Conservation (phyloP, 2,888 invertebrate genomes). For the Drosophila seclusa region DNA sequence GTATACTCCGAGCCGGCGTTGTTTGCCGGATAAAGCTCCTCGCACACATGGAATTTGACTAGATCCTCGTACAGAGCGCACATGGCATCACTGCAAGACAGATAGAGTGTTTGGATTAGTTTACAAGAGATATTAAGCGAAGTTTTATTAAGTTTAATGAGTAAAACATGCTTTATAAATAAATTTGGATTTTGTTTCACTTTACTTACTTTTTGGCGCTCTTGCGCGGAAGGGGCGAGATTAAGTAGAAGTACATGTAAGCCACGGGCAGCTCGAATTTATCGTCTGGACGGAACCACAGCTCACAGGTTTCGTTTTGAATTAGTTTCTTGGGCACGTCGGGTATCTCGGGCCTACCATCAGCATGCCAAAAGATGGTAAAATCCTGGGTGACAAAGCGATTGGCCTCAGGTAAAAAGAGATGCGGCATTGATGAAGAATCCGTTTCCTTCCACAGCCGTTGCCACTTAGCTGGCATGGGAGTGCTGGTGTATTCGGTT, state of each 20-base stretch:
- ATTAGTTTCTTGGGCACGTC: slow-evolving; percentile 87
- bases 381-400: slow-evolving; percentile 91
- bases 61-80: slow-evolving; percentile 87
- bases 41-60: slow-evolving; percentile 86
- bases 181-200: background rate
- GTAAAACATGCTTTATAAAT: background rate
- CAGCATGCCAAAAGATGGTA: slow-evolving; percentile 80
- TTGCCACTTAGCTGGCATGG: slow-evolving; percentile 88
- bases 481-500: slow-evolving; percentile 89
- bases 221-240: slow-evolving; percentile 88
- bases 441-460: slow-evolving; percentile 87
- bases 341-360: slow-evolving; percentile 73
- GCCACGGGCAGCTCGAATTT: slow-evolving; percentile 93
- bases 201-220: slow-evolving; percentile 88
- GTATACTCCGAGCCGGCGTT: slow-evolving; percentile 87
- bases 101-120: slow-evolving; percentile 3
- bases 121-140: too few relatives aligned
- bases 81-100: slow-evolving; percentile 85
- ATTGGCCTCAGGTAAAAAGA: slow-evolving; percentile 90
- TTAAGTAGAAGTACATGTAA: slow-evolving; percentile 89
- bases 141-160: background rate
- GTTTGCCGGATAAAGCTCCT: slow-evolving; percentile 83
- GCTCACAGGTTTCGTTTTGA: slow-evolving; percentile 87
- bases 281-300: slow-evolving; percentile 94
- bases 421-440: slow-evolving; percentile 86